Percentiles rank a stretch among this genome's conserved stretches.
These are phyloP conservation scores for Heliocidaris erythrogramma DNA, from an alignment of 35 echinoderm and acorn worm species.

Conservation along the genomic window DNA sequence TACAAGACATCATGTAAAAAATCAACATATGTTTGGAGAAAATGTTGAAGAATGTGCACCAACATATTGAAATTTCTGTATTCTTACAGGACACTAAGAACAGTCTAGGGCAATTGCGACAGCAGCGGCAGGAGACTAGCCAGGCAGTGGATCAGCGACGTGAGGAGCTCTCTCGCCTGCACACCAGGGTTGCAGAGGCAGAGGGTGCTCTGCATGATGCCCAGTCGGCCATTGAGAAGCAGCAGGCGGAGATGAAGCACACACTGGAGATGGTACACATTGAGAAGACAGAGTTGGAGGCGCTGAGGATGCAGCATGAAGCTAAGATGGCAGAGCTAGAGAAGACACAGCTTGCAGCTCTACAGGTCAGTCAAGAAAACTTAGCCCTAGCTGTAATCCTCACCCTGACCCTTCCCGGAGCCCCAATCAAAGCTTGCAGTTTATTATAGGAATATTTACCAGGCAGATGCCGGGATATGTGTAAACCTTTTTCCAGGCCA, in stretches of 20 bases:
- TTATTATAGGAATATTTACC: no score
- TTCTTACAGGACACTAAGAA: constrained; percentile 73
- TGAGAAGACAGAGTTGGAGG: constrained; percentile 96
- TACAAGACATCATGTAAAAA: neutral
- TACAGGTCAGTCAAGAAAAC: constrained; percentile 58
- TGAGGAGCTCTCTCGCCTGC: constrained; percentile 47
- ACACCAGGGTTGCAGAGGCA: constrained; percentile 46
- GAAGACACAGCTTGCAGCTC: constrained; percentile 80
- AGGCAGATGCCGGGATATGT: no score
- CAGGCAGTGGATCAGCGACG: constrained; percentile 42
- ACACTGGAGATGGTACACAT: constrained; percentile 96
- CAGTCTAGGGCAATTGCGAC: constrained; percentile 53
- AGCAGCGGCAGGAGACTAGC: constrained; percentile 58
- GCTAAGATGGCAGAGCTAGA: constrained; percentile 82
- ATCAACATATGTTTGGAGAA: neutral
- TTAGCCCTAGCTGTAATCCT: no score
- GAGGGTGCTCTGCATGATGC: constrained; percentile 57
- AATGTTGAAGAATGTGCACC: neutral
- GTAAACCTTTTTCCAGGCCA: no score
- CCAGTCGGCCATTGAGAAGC: constrained; percentile 69
- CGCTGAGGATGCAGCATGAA: constrained; percentile 84
- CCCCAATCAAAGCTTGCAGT: no score
- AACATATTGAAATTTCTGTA: neutral
- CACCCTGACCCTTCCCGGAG: no score
- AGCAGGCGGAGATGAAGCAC: constrained; percentile 86